Base-by-base conservation (phyloP, 2,113 vertebrate genomes). In the Shinisaurus crocodilurus region DNA sequence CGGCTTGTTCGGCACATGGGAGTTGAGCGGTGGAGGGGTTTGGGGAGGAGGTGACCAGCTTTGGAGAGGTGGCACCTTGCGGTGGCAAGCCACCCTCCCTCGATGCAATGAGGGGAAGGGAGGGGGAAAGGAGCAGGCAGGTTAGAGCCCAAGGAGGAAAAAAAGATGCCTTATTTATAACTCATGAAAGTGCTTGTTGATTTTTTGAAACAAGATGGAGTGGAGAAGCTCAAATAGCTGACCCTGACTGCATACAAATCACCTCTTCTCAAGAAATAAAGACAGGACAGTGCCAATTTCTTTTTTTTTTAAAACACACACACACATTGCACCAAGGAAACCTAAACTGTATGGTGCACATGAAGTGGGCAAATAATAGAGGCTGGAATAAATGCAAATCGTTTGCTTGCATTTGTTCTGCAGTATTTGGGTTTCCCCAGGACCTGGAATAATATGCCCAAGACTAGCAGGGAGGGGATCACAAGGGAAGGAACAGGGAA, bases 1-100 rank as follows among this genome's bases (percentile, higher is more conserved):
- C 10, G 2, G 94, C 92, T 97, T 97, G 95, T 96, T 96, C 91
- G 93, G 94, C 87, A 87, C 50, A 70, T 90, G 94, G 92, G 95
- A 91, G 16, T 93, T 13, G 48, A 0, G 12, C 75, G 48, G 81
- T 81, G 86, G 0, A 18, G 75, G 45, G 37, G 32, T 76, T 77
- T 5, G 57, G 57, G 5, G 23, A 74, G 48, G 77, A 60, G 86
- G 15, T 8, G 67, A 5, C 81, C 75, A 32, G 34, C 88, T 89
- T 81, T 93, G 93, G 70, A 91, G 3, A 90, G 92, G 90, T 80
- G 72, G 83, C 88, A 75, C 80, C 79, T 86, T 87, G 70, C 12
- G 91, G 94, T 9, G 94, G 93, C 86, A 34, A 70, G 94, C 82
- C 87, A 45, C 79, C 74, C 2, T 0, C 20, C 86, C 88, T 88